Conservation (phyloP, 2,797 vertebrate species). For the Strix occidentalis region DNA sequence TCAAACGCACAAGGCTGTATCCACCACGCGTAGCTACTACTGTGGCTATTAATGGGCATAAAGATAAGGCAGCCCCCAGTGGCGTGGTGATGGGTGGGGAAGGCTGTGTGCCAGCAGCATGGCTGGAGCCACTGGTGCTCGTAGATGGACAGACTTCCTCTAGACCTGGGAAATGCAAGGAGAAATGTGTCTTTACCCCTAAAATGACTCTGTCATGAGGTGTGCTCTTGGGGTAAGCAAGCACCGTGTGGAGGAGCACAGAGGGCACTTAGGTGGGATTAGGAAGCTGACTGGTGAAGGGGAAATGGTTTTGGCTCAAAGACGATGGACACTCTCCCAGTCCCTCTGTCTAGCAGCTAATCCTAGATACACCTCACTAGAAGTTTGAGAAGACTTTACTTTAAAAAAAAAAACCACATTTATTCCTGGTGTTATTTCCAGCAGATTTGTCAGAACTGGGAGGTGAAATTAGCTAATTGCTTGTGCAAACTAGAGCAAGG, state of each 20-base stretch:
- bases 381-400: neutral
- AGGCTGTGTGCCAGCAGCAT: neutral
- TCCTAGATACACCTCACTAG: neutral
- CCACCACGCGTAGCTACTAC: neutral
- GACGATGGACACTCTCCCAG: neutral
- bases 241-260: neutral
- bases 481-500: neutral
- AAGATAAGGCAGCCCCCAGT: neutral
- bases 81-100: fast-evolving
- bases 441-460: neutral
- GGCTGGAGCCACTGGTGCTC: fast-evolving
- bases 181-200: neutral
- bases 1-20: neutral
- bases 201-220: neutral
- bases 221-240: neutral
- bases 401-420: neutral
- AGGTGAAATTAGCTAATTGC: neutral
- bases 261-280: neutral
- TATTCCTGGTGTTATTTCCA: neutral
- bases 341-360: neutral
- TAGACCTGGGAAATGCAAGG: neutral
- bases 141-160: neutral
- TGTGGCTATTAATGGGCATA: no score
- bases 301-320: neutral
- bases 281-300: neutral